These are phyloP conservation scores for Macroglossus sobrinus DNA, from an alignment of 2,113 vertebrate genomes.

Conservation along the genomic window DNA sequence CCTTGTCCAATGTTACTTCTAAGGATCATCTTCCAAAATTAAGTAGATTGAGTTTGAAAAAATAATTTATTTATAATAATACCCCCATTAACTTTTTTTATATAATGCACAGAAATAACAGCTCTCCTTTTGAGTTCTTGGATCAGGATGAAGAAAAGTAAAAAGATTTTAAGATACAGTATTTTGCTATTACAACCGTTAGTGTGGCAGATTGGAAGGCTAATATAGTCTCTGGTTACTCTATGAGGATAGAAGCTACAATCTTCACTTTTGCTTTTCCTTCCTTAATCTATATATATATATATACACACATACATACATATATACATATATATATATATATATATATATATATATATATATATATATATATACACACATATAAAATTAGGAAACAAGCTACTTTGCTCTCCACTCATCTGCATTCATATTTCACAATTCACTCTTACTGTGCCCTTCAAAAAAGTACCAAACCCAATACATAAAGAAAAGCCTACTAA, in stretches of 20 bases:
- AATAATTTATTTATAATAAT: not conserved
- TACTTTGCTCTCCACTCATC: not conserved
- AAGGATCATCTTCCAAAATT: not conserved
- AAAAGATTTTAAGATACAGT: not conserved
- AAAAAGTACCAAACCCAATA: not conserved
- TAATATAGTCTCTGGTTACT: not conserved
- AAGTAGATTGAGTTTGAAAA: not conserved
- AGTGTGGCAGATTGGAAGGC: not conserved
- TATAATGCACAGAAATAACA: not conserved
- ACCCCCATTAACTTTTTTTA: not conserved
- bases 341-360: not conserved
- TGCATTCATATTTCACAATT: constrained; percentile 1
- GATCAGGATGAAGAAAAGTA: not conserved
- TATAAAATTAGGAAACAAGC: not conserved
- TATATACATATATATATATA: not conserved
- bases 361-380: not conserved
- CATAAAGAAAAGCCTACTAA: not conserved
- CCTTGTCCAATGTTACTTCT: not conserved
- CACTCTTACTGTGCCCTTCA: not conserved
- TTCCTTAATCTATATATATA: not conserved
- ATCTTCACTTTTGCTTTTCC: not conserved
- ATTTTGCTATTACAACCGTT: not conserved
- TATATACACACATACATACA: not conserved
- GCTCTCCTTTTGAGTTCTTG: not conserved
- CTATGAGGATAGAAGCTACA: not conserved